Conservation (phyloP, 2,113 vertebrate genomes). For the Carassius gibelio region DNA sequence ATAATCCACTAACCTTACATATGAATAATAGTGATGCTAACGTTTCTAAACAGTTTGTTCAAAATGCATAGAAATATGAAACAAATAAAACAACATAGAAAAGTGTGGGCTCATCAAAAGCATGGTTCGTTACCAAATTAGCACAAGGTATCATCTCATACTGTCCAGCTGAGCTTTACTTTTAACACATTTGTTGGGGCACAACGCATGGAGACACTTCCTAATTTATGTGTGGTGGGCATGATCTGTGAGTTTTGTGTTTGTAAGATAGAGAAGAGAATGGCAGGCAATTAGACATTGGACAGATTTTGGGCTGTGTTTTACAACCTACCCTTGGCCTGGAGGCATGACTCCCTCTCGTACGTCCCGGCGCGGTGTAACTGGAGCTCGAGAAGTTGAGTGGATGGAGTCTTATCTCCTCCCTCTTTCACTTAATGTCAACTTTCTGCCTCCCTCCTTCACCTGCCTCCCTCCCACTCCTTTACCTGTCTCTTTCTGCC, state of each 20-base stretch:
- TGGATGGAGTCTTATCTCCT: constrained; percentile 63
- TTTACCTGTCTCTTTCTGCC: constrained; percentile 64
- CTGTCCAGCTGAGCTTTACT: too few relatives aligned
- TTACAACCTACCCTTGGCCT: constrained; percentile 66
- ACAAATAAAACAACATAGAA: too few relatives aligned
- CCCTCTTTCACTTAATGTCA: constrained; percentile 70
- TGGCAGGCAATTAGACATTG: constrained; percentile 70
- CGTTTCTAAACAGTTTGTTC: too few relatives aligned
- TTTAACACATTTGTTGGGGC: not conserved
- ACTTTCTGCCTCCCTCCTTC: constrained; percentile 62
- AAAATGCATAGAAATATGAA: too few relatives aligned
- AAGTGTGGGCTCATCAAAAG: not conserved
- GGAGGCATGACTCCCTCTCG: constrained; percentile 52
- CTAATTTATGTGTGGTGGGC: constrained; percentile 42
- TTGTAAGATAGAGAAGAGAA: constrained; percentile 47
- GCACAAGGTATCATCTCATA: not conserved
- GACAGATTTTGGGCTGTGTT: constrained; percentile 68
- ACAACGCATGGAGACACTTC: not conserved
- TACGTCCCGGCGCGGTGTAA: constrained; percentile 51
- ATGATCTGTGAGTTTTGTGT: constrained; percentile 47
- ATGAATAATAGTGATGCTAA: too few relatives aligned
- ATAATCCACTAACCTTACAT: too few relatives aligned
- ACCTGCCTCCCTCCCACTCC: constrained; percentile 62
- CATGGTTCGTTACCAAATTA: not conserved
- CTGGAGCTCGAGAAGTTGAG: constrained; percentile 41